Conservation (phyloP, 1,140 invertebrate species). For the Calliphora vicina region DNA sequence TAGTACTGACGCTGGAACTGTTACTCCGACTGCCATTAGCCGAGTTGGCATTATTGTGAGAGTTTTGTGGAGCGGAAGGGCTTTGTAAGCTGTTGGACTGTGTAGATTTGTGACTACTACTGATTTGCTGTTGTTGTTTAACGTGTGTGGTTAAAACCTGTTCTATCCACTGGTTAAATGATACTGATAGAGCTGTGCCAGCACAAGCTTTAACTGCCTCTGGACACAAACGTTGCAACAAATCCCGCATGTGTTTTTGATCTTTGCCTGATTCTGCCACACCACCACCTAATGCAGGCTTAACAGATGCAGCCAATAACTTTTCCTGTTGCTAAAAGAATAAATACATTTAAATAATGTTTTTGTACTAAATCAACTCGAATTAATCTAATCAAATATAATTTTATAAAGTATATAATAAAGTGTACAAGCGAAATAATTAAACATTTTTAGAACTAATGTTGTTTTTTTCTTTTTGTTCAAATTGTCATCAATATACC, state of each 20-base stretch:
- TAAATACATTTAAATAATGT: neutral
- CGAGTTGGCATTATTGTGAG: conserved; percentile 38
- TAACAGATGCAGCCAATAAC: conserved; percentile 35
- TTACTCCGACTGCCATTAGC: conserved; percentile 43
- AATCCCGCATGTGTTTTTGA: conserved; percentile 56
- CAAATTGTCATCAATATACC: too few species aligned
- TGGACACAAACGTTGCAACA: conserved; percentile 60
- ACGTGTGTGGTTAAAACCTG: conserved; percentile 57
- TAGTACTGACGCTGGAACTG: conserved; percentile 43
- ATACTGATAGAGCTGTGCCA: conserved; percentile 49
- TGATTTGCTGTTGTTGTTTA: conserved; percentile 45
- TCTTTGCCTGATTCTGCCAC: conserved; percentile 44
- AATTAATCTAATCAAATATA: too few species aligned
- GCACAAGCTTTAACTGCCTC: conserved; percentile 55
- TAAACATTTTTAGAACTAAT: neutral
- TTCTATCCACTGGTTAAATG: conserved; percentile 61
- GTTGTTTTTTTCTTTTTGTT: too few species aligned
- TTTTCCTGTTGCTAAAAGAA: conserved; percentile 50
- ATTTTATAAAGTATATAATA: neutral
- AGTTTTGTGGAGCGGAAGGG: conserved; percentile 30
- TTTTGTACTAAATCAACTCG: neutral
- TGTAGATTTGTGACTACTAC: conserved; percentile 62
- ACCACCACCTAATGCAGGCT: conserved; percentile 41
- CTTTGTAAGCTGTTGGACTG: conserved; percentile 58
- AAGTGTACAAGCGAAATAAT: neutral